phyloP scores from a whole-genome alignment of 2,113 vertebrate species.

The Chaetops frenatus region DNA sequence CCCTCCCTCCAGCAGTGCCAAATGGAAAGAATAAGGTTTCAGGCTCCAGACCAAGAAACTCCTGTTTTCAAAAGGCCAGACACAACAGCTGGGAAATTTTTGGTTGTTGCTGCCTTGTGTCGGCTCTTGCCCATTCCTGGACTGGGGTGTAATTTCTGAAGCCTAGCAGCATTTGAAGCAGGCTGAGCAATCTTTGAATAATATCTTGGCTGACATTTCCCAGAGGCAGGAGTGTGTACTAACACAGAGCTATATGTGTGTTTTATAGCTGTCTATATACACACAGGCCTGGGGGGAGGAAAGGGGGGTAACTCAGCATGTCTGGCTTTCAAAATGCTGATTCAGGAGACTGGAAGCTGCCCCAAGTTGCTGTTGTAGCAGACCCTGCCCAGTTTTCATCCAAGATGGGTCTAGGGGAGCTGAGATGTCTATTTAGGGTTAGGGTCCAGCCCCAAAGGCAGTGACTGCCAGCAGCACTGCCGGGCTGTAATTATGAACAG shows the following conservation, averaged over 20 bases:
- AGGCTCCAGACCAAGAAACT: slow-evolving; percentile 5
- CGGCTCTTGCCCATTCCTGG: slow-evolving; percentile 8
- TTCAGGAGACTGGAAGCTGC: slow-evolving; percentile 23
- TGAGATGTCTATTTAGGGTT: neutral
- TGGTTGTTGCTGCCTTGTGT: slow-evolving; percentile 38
- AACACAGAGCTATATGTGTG: neutral
- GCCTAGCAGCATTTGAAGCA: neutral
- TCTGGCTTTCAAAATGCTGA: slow-evolving; percentile 26
- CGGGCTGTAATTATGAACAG: neutral
- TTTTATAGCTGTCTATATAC: neutral
- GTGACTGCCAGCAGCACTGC: neutral
- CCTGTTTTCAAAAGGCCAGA: slow-evolving; percentile 36
- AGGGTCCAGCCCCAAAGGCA: neutral
- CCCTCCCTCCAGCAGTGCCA: neutral
- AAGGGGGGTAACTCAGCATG: neutral
- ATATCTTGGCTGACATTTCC: slow-evolving; percentile 19
- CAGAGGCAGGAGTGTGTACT: neutral
- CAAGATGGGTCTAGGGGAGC: neutral
- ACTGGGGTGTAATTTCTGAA: slow-evolving; percentile 15
- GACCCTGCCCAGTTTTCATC: neutral
- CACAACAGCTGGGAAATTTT: slow-evolving; percentile 46
- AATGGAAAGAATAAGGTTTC: neutral
- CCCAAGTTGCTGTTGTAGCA: neutral
- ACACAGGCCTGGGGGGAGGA: neutral
- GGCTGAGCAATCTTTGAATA: neutral